Base-by-base conservation (phyloP, 1,140 invertebrate species). In the Thaumetopoea pityocampa region DNA sequence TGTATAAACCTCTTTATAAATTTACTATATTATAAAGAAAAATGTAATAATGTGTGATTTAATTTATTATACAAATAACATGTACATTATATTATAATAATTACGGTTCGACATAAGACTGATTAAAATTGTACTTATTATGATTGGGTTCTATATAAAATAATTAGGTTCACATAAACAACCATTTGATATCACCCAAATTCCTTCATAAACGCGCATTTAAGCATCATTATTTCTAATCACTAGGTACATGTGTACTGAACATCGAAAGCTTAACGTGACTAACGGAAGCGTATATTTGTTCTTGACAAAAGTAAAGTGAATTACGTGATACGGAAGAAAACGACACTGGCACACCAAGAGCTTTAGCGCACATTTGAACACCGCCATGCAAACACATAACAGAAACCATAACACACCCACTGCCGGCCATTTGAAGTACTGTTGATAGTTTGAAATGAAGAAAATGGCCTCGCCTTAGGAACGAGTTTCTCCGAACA, bases 161-260 rank as follows among this genome's bases (percentile, higher is more conserved):
- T 45, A 46, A 27, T 36, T 32, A n/a, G n/a, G n/a, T n/a, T n/a
- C n/a, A n/a, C n/a, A n/a, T n/a, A 30, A 60, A 67, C 51, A 72
- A 64, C 61, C 61, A 78, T 80, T 83, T 78, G 76, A 71, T 78
- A 77, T 82, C 78, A 82, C 78, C 78, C 78, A 82, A 82, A 82
- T 82, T 82, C 78, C 78, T 66, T 67, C 23, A 60, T 30, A 49
- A 55, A 46, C 49, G 67, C 67, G 60, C 62, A 56, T 43, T 56
- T 32, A 76, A 82, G 73, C 76, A 60, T 63, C 40, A 8, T 52
- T 52, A 56, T 51, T 33, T 47, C 42, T 67, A 66, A 60, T 47
- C 65, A 50, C 32, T 67, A 66, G n/a, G n/a, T n/a, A 56, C 51
- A 63, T 71, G 69, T 59, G 78, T 69, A 78, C 36, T 53, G 45